Evolutionary conservation across 2,888 invertebrate genomes (phyloP).

Genomic region (Coelogynopora nodosa): DNA sequence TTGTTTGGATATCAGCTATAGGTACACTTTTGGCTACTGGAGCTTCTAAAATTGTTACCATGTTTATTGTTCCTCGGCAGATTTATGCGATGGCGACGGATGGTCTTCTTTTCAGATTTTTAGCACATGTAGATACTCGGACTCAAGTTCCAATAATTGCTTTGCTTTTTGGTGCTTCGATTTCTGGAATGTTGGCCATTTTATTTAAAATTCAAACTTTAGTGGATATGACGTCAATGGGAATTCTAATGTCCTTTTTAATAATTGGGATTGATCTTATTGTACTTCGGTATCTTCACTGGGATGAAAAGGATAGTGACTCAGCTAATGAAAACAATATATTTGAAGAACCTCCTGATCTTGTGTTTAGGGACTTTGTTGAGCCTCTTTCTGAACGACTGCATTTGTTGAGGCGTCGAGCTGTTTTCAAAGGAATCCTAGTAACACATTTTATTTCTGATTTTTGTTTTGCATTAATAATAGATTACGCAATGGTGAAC

Average conservation of each 20-base stretch:
- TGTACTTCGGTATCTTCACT: constrained; percentile 43
- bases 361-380: not conserved
- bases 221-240: constrained; percentile 44
- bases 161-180: constrained; percentile 38
- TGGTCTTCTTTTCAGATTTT: constrained; percentile 43
- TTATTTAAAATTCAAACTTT: constrained; percentile 44
- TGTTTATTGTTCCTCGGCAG: constrained; percentile 43
- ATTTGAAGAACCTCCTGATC: not conserved
- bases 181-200: constrained; percentile 40
- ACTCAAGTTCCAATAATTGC: constrained; percentile 39
- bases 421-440: not conserved
- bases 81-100: constrained; percentile 46
- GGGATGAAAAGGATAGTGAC: not conserved
- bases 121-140: constrained; percentile 37
- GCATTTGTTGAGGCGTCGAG: not conserved
- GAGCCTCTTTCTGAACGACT: not conserved
- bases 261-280: constrained; percentile 42
- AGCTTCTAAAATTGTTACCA: constrained; percentile 37
- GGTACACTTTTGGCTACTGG: constrained; percentile 45
- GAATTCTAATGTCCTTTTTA: constrained; percentile 43
- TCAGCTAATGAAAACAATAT: not conserved
- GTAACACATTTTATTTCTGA: not conserved
- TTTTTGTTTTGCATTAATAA: not conserved
- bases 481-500: not conserved
- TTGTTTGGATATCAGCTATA: constrained; percentile 41